Evolutionary conservation across 2,113 vertebrate genomes (phyloP).

Genomic region (Aldabrachelys gigantea): DNA sequence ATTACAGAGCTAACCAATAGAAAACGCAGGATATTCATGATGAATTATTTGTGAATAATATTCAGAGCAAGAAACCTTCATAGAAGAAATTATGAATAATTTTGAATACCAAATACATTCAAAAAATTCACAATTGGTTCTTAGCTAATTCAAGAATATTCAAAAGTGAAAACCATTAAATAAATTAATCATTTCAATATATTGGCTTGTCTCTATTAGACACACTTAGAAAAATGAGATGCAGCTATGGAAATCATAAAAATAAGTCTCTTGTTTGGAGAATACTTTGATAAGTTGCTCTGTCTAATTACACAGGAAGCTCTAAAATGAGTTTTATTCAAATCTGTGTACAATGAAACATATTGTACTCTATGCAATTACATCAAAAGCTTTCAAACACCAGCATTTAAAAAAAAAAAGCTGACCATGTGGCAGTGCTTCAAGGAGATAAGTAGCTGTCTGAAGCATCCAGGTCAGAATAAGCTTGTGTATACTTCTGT

Average conservation of each 20-base stretch:
- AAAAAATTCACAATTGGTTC: background rate
- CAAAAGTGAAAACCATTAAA: background rate
- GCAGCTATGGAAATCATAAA: slow-evolving; percentile 41
- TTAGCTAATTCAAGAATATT: background rate
- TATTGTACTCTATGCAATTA: slow-evolving; percentile 47
- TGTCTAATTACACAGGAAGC: slow-evolving; percentile 54
- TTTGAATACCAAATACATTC: background rate
- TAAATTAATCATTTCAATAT: background rate
- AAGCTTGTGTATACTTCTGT: background rate
- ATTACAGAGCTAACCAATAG: background rate
- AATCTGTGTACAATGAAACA: slow-evolving; percentile 56
- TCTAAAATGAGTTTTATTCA: slow-evolving; percentile 65
- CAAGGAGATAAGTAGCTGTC: slow-evolving; percentile 36
- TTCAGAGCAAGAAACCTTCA: background rate
- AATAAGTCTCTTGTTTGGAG: slow-evolving; percentile 34
- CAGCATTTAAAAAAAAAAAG: slow-evolving; percentile 43
- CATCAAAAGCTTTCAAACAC: slow-evolving; percentile 50
- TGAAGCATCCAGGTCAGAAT: background rate
- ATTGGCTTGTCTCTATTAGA: background rate
- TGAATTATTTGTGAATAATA: background rate
- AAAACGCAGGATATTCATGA: background rate
- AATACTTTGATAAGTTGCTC: slow-evolving; percentile 30
- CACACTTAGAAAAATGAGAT: slow-evolving; percentile 35
- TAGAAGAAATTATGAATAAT: background rate
- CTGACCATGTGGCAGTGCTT: slow-evolving; percentile 35